Evolutionary conservation across 2,888 invertebrate species (phyloP).

Genomic region (Hemistola chrysoprasaria): DNA sequence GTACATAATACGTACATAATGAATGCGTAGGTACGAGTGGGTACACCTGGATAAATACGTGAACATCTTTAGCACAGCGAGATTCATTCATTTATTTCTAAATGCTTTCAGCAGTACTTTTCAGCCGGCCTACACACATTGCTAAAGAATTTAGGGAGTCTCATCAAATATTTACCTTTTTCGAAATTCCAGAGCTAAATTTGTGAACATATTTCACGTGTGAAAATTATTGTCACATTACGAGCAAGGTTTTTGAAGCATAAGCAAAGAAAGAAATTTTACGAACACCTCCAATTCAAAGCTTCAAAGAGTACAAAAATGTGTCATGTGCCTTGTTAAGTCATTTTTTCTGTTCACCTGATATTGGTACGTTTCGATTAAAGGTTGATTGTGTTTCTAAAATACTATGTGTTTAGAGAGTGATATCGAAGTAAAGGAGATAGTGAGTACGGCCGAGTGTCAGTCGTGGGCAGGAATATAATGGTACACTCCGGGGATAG

Average conservation of each 20-base stretch:
- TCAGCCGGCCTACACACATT: slow-evolving; percentile 1
- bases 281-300: slow-evolving; percentile 24
- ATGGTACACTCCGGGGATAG: slow-evolving; percentile 49
- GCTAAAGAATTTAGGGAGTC: slow-evolving; percentile 6
- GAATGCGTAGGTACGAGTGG: no score
- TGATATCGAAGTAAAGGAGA: slow-evolving; percentile 43
- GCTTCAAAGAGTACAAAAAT: slow-evolving; percentile 29
- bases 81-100: slow-evolving; percentile 2
- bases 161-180: slow-evolving; percentile 16
- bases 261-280: slow-evolving; percentile 22
- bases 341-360: slow-evolving; percentile 25
- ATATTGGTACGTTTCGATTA: slow-evolving; percentile 27
- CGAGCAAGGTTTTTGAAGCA: slow-evolving; percentile 19
- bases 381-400: slow-evolving; percentile 29
- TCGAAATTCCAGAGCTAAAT: slow-evolving; percentile 13
- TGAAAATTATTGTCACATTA: slow-evolving; percentile 22
- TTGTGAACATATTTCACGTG: slow-evolving; percentile 16
- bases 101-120: background rate
- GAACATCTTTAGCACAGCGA: slow-evolving; percentile 6
- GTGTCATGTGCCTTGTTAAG: slow-evolving; percentile 27
- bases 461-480: slow-evolving; percentile 55
- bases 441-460: slow-evolving; percentile 57
- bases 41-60: slow-evolving; percentile 18
- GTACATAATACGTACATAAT: no score
- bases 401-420: slow-evolving; percentile 27